Base-by-base conservation (phyloP, 2,888 invertebrate genomes). In the Drosophila nr. perissopoda region DNA sequence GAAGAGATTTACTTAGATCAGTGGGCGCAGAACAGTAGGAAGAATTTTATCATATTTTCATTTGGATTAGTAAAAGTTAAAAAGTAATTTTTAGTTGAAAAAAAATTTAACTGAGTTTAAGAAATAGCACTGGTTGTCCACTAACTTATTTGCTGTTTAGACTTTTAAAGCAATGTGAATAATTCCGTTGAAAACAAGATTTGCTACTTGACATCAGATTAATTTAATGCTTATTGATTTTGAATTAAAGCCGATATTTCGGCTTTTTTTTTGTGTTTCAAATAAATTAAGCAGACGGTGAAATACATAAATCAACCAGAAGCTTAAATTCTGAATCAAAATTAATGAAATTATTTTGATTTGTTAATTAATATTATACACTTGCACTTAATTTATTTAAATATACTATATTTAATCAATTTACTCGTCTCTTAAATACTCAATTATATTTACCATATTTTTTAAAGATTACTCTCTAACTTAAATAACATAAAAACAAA, bases 1-100 rank as follows among this genome's bases (percentile, higher is more conserved):
- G 49, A 76, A 70, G 36, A 58, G 13, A 42, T 25, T 31, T 16
- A 10, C 54, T n/a, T 4, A 29, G 13, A n/a, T 27, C 16, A 52
- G 16, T 4, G 46, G 16, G 16, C 2, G 16, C 21, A 7, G 13
- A 13, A 0, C 7, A 4, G 21, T 4, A 7, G 8, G 1, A 46
- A 2, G 46, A 40, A 25, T 11, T 51, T 21, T 5, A 5, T 48
- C 25, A 48, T 13, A n/a, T 38, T 27, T 27, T 6, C 0, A 11
- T n/a, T 29, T 29, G 29, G 2, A n/a, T 29, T n/a, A 51, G 51
- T 51, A 2, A 29, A 18, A 21, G 3, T 57, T 4, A 29, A 38
- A 25, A 46, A 1, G 7, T 11, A 2, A 10, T 57, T 57, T 21
- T n/a, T 18, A 40, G 8, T 38, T 31, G 10, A 0, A 33, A 18